A percentile compares a stretch with the other conserved stretches of the same genome.
These are phyloP conservation scores for Mesembrinibis cayennensis DNA, from an alignment of 2,113 vertebrate species.

Conservation along the genomic window DNA sequence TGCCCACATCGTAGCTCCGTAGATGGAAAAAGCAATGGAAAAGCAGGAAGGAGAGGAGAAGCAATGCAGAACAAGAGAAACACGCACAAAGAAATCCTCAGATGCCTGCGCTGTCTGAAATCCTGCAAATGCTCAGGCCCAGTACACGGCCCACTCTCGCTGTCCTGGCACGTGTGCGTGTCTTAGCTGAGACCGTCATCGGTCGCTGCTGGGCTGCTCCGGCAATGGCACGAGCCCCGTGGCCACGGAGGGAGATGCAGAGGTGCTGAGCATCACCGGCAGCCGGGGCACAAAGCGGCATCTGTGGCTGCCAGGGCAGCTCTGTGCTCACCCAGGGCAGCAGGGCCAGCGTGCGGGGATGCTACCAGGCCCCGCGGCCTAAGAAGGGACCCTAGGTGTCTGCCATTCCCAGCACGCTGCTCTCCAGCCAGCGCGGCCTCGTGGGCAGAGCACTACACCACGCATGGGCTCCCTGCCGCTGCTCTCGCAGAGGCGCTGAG, in stretches of 20 bases:
- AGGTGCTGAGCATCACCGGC: fast-evolving
- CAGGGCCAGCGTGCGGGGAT: background rate
- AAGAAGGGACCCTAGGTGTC: background rate
- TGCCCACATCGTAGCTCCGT: background rate
- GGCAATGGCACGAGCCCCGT: fast-evolving
- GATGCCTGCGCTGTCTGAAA: background rate
- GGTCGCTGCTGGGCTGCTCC: background rate
- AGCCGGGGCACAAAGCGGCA: background rate
- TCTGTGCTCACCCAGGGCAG: background rate
- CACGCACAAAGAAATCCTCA: background rate
- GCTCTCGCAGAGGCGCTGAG: background rate
- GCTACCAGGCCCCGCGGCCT: background rate
- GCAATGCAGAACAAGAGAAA: background rate
- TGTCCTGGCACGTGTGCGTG: background rate
- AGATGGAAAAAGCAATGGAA: background rate
- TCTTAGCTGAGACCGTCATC: fast-evolving
- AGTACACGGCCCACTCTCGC: background rate
- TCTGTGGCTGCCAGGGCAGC: background rate
- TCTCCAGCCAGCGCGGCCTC: background rate
- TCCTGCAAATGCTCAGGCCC: background rate
- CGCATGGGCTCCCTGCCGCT: background rate
- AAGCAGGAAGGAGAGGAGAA: background rate
- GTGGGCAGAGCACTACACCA: fast-evolving
- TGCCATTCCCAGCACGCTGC: background rate
- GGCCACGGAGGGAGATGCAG: background rate